phyloP scores from a whole-genome alignment of 30 jellyfish, hydroid and myxozoan genomes.

The Cassiopea andromeda region DNA sequence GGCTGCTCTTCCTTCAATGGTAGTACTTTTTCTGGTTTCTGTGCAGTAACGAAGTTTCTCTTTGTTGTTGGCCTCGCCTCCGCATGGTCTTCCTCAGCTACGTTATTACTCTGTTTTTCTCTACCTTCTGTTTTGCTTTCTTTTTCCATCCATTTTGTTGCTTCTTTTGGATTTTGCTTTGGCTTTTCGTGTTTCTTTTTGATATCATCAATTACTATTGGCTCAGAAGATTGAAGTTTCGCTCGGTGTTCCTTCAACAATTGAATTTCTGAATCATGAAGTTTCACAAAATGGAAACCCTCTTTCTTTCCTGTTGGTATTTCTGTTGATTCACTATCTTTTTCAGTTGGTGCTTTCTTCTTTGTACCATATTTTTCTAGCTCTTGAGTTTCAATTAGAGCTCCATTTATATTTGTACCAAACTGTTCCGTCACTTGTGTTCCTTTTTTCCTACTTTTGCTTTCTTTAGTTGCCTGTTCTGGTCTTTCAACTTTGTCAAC shows the following conservation, averaged over 20 bases:
- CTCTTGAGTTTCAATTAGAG: not conserved
- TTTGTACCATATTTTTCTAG: conserved; percentile 8
- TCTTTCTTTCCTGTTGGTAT: conserved; percentile 4
- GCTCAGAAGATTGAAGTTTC: conserved; percentile 70
- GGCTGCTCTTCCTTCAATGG: conserved; percentile 17
- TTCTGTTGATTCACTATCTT: conserved; percentile 2
- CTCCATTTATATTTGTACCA: not conserved
- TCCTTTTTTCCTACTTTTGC: not conserved
- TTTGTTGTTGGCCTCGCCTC: conserved; percentile 57
- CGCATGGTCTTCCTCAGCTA: conserved; percentile 1
- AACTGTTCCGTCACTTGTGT: not conserved
- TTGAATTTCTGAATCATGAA: conserved; percentile 58
- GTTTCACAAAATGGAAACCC: conserved; percentile 55
- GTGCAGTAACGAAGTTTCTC: conserved; percentile 32
- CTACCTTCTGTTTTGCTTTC: not conserved
- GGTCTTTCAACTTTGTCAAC: conserved; percentile 33
- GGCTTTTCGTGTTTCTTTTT: conserved; percentile 76
- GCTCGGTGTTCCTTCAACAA: conserved; percentile 55
- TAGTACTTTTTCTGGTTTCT: conserved; percentile 39
- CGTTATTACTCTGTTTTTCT: conserved; percentile 4
- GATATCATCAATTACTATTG: conserved; percentile 88
- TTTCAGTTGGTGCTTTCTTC: not conserved
- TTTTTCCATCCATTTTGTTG: conserved; percentile 38
- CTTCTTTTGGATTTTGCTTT: conserved; percentile 80
- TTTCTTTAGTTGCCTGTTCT: conserved; percentile 29